These are phyloP conservation scores for Rhineura floridana DNA, from an alignment of 2,113 vertebrate species.

Conservation along the genomic window DNA sequence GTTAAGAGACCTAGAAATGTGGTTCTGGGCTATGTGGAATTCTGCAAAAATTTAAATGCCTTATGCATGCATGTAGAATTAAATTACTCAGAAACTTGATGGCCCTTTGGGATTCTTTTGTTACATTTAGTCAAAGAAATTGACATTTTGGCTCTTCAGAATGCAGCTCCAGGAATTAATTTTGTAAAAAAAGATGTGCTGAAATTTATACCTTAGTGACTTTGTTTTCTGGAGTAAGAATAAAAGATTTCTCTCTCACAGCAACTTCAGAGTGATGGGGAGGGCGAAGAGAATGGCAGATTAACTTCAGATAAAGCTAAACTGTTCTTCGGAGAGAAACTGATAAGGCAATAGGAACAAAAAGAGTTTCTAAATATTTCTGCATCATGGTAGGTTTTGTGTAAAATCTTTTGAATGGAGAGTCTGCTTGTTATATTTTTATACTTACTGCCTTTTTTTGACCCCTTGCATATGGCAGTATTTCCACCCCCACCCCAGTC, in stretches of 20 bases:
- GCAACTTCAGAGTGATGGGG: slow-evolving; percentile 9
- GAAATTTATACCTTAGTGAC: slow-evolving; percentile 24
- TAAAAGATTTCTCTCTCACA: slow-evolving; percentile 16
- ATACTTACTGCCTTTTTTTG: background rate
- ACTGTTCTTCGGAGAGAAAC: slow-evolving; percentile 7
- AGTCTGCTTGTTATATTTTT: background rate
- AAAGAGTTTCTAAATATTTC: background rate
- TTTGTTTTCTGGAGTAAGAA: background rate
- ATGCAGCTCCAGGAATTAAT: background rate
- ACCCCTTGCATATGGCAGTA: background rate
- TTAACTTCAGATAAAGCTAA: slow-evolving; percentile 20
- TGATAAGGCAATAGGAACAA: slow-evolving; percentile 20
- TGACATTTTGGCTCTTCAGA: background rate
- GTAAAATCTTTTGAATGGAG: background rate
- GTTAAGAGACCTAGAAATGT: background rate
- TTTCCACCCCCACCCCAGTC: background rate
- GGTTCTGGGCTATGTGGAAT: background rate
- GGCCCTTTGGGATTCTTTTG: background rate
- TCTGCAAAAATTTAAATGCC: background rate
- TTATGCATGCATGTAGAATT: no score
- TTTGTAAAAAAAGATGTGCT: background rate
- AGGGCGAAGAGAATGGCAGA: background rate
- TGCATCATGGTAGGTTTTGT: background rate
- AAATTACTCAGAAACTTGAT: background rate
- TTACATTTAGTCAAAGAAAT: background rate